Conservation (phyloP, 1,140 invertebrate genomes). For the Copidosoma floridanum region DNA sequence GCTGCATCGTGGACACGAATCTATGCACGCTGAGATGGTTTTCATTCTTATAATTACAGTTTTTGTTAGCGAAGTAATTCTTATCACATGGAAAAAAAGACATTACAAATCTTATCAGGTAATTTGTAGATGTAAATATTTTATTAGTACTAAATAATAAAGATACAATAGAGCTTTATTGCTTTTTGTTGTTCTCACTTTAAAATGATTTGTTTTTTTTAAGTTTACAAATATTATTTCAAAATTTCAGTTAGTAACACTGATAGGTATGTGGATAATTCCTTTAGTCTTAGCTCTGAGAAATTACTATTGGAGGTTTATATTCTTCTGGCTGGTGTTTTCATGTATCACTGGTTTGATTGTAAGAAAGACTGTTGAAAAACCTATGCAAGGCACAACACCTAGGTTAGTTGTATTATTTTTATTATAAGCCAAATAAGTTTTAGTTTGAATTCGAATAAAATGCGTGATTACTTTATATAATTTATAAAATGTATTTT, state of each 20-base stretch:
- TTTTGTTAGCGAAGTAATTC: slow-evolving; percentile 83
- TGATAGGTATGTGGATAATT: slow-evolving; percentile 95
- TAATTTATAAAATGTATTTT: too few species aligned
- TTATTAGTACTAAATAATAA: too few species aligned
- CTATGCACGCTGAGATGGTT: slow-evolving; percentile 98
- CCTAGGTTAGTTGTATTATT: too few species aligned
- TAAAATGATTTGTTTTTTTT: too few species aligned
- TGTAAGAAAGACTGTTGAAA: slow-evolving; percentile 79
- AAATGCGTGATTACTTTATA: too few species aligned
- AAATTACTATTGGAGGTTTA: slow-evolving; percentile 90
- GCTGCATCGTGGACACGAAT: slow-evolving; percentile 90
- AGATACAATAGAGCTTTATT: too few species aligned
- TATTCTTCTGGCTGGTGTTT: slow-evolving; percentile 88
- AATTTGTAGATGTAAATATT: too few species aligned
- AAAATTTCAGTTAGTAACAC: slow-evolving; percentile 73
- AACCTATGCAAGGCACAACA: slow-evolving; percentile 85
- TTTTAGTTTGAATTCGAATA: too few species aligned
- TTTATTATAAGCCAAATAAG: too few species aligned
- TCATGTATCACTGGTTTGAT: slow-evolving; percentile 83
- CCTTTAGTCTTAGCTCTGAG: slow-evolving; percentile 81
- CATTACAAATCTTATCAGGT: slow-evolving; percentile 95
- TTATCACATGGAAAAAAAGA: slow-evolving; percentile 93
- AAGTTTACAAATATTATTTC: too few species aligned
- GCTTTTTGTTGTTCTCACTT: too few species aligned
- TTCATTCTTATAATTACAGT: slow-evolving; percentile 86